These are phyloP conservation scores for Drosophila leonis DNA, from an alignment of 2,888 invertebrate genomes.

Conservation along the genomic window DNA sequence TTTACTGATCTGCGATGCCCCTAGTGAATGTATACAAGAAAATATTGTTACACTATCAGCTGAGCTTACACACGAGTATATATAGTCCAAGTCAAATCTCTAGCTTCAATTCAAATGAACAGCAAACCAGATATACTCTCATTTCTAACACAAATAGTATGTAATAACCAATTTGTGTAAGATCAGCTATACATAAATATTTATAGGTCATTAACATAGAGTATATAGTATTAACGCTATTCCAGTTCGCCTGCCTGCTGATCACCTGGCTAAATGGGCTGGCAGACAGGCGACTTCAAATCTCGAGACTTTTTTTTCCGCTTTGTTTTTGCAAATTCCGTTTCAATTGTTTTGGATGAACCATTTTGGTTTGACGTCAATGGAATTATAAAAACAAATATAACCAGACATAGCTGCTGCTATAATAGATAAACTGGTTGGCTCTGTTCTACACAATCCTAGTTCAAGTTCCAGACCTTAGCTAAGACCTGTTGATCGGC, in stretches of 20 bases:
- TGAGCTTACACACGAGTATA: not conserved
- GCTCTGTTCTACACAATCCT: constrained; percentile 3
- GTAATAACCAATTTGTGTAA: constrained; percentile 40
- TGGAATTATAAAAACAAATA: constrained; percentile 75
- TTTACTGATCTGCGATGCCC: not conserved
- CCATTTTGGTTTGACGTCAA: constrained; percentile 69
- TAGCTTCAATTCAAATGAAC: not conserved
- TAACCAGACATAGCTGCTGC: not conserved
- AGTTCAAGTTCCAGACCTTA: constrained; percentile 27
- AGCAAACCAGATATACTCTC: not conserved
- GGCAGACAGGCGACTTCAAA: constrained; percentile 18
- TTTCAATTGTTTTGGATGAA: constrained; percentile 69
- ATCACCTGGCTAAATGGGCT: constrained; percentile 22
- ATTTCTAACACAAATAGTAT: no score
- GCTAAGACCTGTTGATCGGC: constrained; percentile 2
- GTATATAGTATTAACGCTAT: constrained; percentile 14
- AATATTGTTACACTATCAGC: not conserved
- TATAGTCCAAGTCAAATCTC: no score
- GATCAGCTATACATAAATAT: constrained; percentile 50
- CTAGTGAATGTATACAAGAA: not conserved
- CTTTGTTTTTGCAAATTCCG: constrained; percentile 54
- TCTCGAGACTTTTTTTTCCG: constrained; percentile 62
- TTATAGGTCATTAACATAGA: constrained; percentile 42
- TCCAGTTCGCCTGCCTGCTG: constrained; percentile 6
- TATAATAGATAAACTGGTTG: constrained; percentile 54